phyloP scores from a whole-genome alignment of 2,797 vertebrate genomes.

The Eulemur mongoz region DNA sequence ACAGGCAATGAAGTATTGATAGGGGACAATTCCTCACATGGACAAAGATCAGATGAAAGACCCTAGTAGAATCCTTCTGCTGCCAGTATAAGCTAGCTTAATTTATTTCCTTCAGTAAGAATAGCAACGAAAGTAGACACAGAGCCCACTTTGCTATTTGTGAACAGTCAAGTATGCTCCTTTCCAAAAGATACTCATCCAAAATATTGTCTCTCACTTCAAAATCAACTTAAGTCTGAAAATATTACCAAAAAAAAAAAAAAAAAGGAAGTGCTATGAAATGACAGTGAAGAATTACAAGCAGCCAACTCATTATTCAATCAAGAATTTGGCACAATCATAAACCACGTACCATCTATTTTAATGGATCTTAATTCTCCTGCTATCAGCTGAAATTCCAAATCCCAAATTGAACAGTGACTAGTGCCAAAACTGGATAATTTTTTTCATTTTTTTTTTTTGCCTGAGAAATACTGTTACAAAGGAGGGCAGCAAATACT shows the following conservation, averaged over 20 bases:
- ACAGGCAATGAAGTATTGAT: conserved; percentile 45
- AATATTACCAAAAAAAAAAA: conserved; percentile 18
- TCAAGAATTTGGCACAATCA: conserved; percentile 72
- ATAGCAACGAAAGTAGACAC: conserved; percentile 37
- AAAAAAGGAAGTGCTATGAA: conserved; percentile 69
- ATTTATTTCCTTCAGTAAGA: conserved; percentile 56
- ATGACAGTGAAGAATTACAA: conserved; percentile 79
- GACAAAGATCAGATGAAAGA: conserved; percentile 55
- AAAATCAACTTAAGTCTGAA: conserved; percentile 65
- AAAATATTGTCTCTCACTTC: conserved; percentile 68
- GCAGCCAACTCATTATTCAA: conserved; percentile 73
- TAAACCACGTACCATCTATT: conserved; percentile 70
- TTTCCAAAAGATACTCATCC: conserved; percentile 60
- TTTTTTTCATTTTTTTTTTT: conserved; percentile 37
- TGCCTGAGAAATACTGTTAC: conserved; percentile 25
- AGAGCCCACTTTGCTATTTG: conserved; percentile 40
- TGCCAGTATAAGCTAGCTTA: conserved; percentile 39
- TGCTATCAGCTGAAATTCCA: conserved; percentile 73
- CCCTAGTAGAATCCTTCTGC: conserved; percentile 17
- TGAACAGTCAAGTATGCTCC: conserved; percentile 30
- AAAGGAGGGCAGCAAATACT: conserved; percentile 12
- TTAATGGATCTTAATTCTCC: conserved; percentile 74
- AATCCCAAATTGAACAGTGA: conserved; percentile 64
- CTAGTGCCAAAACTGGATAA: conserved; percentile 64
- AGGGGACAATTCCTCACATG: conserved; percentile 56